These are phyloP conservation scores for Triplophysa bombifrons DNA, from an alignment of 2,797 vertebrate species.

Conservation along the genomic window DNA sequence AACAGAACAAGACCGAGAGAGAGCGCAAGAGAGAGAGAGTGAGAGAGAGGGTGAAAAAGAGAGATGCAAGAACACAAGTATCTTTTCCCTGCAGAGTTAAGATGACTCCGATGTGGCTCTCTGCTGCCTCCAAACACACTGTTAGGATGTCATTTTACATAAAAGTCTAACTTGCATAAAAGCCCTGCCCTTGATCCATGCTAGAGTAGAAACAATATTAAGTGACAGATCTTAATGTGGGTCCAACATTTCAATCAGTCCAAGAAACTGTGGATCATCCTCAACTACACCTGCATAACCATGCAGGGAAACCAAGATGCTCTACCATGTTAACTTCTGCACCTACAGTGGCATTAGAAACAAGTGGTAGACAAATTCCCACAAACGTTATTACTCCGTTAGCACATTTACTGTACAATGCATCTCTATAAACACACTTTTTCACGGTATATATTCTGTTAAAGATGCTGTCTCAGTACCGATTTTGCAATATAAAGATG, in stretches of 20 bases:
- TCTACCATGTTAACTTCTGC: not conserved
- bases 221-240: too few relatives aligned
- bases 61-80: not conserved
- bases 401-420: not conserved
- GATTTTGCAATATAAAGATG: not conserved
- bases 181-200: too few relatives aligned
- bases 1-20: slow-evolving; percentile 21
- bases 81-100: not conserved
- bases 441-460: not conserved
- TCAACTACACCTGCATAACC: not conserved
- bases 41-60: not conserved
- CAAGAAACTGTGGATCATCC: not conserved
- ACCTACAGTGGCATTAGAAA: not conserved
- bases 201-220: too few relatives aligned
- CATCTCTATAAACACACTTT: not conserved
- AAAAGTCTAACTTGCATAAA: too few relatives aligned
- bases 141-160: too few relatives aligned
- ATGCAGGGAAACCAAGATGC: not conserved
- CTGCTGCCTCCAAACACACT: too few relatives aligned
- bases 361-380: not conserved
- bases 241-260: not conserved
- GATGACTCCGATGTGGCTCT: not conserved
- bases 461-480: not conserved
- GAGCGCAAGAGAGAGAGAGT: not conserved
- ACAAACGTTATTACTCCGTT: not conserved